Evolutionary conservation across 2,888 invertebrate species (phyloP).

Genomic region (Girardia tigrina): DNA sequence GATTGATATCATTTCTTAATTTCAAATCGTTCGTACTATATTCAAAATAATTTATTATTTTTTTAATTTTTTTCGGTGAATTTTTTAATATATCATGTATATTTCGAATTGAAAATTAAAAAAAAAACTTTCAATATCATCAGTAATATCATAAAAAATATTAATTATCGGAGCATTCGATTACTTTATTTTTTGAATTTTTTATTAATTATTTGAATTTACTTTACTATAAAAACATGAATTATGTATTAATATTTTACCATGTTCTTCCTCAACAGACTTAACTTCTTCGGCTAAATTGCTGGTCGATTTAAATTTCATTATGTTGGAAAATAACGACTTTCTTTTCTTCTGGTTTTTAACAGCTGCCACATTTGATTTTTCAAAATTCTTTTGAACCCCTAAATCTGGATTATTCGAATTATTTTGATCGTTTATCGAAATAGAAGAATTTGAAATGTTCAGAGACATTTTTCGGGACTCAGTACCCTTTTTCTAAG

Average conservation of each 20-base stretch:
- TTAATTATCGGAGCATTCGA: too few relatives aligned
- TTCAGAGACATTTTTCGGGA: conserved; percentile 19
- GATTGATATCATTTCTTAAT: too few relatives aligned
- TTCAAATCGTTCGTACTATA: too few relatives aligned
- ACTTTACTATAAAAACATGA: neutral
- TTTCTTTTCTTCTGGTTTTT: neutral
- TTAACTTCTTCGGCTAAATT: neutral
- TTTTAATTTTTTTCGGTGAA: too few relatives aligned
- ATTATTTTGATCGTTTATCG: neutral
- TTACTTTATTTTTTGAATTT: neutral
- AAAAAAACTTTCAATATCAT: too few relatives aligned
- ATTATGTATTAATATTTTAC: neutral
- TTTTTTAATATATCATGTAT: too few relatives aligned
- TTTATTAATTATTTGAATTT: neutral
- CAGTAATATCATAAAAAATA: too few relatives aligned
- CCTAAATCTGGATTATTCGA: neutral
- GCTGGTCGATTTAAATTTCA: neutral
- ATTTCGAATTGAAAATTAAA: too few relatives aligned
- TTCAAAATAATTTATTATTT: too few relatives aligned
- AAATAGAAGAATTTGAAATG: neutral
- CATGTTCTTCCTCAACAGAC: neutral
- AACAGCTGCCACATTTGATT: neutral
- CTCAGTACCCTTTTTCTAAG: neutral
- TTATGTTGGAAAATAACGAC: neutral
- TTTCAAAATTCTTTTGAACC: neutral